Percentiles rank a stretch among this genome's conserved stretches.
Evolutionary conservation across 2,113 vertebrate species (phyloP).

Genomic region (Oreamnos americanus): DNA sequence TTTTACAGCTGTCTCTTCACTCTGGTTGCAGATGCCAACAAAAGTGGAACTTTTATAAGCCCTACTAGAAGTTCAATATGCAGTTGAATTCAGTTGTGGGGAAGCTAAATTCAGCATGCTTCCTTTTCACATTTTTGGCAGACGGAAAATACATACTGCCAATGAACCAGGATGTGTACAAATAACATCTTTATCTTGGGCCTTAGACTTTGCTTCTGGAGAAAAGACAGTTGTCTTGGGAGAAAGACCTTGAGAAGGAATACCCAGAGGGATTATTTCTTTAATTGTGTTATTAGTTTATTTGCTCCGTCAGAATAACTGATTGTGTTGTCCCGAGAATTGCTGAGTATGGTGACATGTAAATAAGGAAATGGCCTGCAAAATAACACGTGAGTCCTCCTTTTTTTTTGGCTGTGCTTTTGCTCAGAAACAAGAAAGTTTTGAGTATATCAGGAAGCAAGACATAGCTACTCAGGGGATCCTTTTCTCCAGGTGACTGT

Average conservation of each 20-base stretch:
- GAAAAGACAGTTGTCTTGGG: neutral
- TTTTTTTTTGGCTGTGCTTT: neutral
- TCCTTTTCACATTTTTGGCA: conserved; percentile 44
- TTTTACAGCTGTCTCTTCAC: conserved; percentile 61
- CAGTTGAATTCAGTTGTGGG: neutral
- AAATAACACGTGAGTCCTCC: neutral
- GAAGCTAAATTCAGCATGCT: conserved; percentile 39
- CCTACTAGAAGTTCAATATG: neutral
- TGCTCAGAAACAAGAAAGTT: neutral
- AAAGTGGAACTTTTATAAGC: neutral
- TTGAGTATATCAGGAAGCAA: neutral
- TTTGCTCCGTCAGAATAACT: neutral
- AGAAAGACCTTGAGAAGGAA: neutral
- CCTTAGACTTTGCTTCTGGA: neutral
- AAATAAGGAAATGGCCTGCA: neutral
- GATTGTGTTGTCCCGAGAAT: neutral
- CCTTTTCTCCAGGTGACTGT: neutral
- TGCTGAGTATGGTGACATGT: neutral
- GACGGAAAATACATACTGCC: neutral
- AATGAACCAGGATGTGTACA: neutral
- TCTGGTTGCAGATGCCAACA: conserved; percentile 17
- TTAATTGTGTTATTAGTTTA: neutral
- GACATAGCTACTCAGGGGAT: neutral
- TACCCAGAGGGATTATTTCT: neutral
- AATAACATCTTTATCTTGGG: conserved; percentile 2